phyloP scores from a whole-genome alignment of 2,113 vertebrate species.

The Otocyon megalotis region DNA sequence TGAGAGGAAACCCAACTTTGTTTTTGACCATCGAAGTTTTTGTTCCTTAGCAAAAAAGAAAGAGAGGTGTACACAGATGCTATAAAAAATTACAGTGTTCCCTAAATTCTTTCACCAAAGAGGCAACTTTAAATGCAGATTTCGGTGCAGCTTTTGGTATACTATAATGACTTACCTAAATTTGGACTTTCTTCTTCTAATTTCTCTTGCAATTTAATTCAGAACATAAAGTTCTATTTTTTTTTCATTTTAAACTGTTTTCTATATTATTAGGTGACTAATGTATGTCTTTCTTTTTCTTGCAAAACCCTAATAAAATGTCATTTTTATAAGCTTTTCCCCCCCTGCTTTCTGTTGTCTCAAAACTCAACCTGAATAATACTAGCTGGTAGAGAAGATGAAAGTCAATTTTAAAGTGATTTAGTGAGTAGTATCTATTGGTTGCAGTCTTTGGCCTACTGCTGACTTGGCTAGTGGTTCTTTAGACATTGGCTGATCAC shows the following conservation, averaged over 20 bases:
- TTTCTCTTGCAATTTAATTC: conserved; percentile 40
- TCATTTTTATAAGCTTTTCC: background rate
- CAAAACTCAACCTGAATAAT: conserved; percentile 26
- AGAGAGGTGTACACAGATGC: background rate
- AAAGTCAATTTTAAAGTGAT: conserved; percentile 74
- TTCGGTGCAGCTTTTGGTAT: background rate
- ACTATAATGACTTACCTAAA: background rate
- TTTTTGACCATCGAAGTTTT: conserved; percentile 57
- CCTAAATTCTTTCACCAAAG: background rate
- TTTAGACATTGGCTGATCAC: conserved; percentile 77
- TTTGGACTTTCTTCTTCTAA: background rate
- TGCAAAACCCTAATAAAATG: background rate
- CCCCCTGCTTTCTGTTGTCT: background rate
- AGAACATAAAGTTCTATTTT: background rate
- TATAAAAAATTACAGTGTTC: background rate
- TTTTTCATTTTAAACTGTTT: background rate
- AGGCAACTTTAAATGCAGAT: background rate
- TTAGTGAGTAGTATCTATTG: conserved; percentile 74
- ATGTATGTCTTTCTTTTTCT: background rate
- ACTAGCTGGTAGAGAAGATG: background rate
- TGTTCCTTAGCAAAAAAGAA: conserved; percentile 52
- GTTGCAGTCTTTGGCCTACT: conserved; percentile 75
- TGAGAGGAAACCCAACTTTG: conserved; percentile 49
- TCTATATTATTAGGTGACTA: background rate
- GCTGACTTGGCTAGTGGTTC: conserved; percentile 73